These are phyloP conservation scores for Austrolebias charrua DNA, from an alignment of 2,797 vertebrate genomes.

Conservation along the genomic window DNA sequence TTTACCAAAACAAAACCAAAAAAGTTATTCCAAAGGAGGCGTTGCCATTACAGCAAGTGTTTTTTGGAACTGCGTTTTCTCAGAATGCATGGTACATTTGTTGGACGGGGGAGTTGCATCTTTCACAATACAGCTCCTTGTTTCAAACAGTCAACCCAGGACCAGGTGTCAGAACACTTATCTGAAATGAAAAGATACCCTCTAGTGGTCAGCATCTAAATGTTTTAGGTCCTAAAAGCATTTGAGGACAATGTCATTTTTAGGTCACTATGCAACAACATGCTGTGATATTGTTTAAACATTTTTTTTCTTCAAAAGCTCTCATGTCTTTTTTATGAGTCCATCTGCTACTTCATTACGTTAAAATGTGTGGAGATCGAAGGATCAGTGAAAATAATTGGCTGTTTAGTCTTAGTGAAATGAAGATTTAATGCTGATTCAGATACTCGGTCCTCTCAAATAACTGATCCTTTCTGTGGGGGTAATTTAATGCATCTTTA, in stretches of 20 bases:
- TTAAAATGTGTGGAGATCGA: conserved; percentile 8
- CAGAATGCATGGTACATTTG: not conserved
- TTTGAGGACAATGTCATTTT: not conserved
- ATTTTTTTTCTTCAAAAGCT: too few relatives aligned
- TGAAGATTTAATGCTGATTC: conserved; percentile 21
- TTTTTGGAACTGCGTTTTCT: conserved; percentile 5
- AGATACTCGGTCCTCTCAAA: conserved; percentile 30
- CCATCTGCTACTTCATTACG: not conserved
- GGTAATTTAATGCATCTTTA: not conserved
- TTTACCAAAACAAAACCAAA: not conserved
- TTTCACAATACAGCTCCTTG: not conserved
- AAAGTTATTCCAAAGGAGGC: not conserved
- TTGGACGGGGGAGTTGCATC: not conserved
- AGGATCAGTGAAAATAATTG: conserved; percentile 46
- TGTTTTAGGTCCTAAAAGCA: not conserved
- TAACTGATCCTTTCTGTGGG: not conserved
- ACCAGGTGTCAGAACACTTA: conserved; percentile 6
- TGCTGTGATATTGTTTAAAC: not conserved
- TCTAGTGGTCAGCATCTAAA: conserved; percentile 41
- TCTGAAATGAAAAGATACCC: conserved; percentile 17
- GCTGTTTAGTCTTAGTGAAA: conserved; percentile 14
- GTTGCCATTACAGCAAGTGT: not conserved
- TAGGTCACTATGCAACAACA: not conserved
- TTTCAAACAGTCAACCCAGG: conserved; percentile 1
- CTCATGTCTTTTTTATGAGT: not conserved